phyloP scores from a whole-genome alignment of 2,888 invertebrate genomes.

The Euzetes globulus region DNA sequence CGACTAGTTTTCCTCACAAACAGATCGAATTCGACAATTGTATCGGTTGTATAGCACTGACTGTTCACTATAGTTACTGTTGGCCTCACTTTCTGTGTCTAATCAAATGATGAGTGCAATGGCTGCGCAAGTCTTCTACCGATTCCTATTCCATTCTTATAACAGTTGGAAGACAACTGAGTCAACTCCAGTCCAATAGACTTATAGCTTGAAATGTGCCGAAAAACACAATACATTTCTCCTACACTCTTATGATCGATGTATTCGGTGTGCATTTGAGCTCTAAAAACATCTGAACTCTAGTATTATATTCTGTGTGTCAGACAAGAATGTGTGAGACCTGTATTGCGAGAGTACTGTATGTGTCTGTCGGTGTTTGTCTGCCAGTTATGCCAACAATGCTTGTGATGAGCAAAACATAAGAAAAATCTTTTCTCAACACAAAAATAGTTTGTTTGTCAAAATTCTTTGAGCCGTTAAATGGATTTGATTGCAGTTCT shows the following conservation, averaged over 20 bases:
- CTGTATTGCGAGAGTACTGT: neutral
- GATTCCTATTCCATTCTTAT: neutral
- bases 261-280: neutral
- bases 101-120: neutral
- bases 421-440: neutral
- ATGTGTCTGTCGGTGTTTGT: neutral
- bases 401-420: neutral
- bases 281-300: neutral
- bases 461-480: neutral
- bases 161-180: neutral
- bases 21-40: conserved; percentile 10
- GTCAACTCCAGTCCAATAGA: neutral
- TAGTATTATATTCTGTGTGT: conserved; percentile 11
- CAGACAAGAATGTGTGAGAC: neutral
- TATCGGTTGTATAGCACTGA: neutral
- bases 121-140: conserved; percentile 1
- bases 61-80: neutral
- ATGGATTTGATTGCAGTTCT: conserved; percentile 1
- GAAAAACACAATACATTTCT: conserved; percentile 1
- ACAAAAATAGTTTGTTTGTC: neutral
- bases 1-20: neutral
- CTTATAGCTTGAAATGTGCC: neutral
- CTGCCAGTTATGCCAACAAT: neutral
- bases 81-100: neutral
- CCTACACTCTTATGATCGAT: neutral